Conservation (phyloP, 2,888 invertebrate species). For the Lasioglossum morio region DNA sequence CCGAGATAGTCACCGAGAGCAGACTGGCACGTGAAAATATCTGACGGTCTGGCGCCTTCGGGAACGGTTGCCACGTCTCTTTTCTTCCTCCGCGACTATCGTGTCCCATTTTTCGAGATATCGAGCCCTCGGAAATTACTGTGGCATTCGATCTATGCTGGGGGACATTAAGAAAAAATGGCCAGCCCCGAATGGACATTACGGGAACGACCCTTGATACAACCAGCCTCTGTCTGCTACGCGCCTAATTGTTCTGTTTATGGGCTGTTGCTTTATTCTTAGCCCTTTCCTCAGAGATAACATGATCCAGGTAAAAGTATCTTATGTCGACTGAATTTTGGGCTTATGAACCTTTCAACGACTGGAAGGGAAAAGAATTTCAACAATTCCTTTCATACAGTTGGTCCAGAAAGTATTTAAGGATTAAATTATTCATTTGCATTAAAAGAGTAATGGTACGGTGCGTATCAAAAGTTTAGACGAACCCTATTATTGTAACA, state of each 20-base stretch:
- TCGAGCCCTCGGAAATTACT: slow-evolving; percentile 34
- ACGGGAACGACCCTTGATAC: slow-evolving; percentile 10
- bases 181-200: slow-evolving; percentile 67
- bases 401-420: too few relatives aligned
- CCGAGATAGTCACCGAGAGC: slow-evolving; percentile 35
- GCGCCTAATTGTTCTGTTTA: slow-evolving; percentile 53
- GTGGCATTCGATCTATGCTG: slow-evolving; percentile 74
- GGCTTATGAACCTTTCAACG: neutral
- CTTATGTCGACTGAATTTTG: neutral
- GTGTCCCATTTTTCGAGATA: slow-evolving; percentile 57
- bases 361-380: too few relatives aligned
- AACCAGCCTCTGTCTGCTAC: slow-evolving; percentile 8
- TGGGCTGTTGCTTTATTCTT: slow-evolving; percentile 18
- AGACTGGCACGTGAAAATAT: slow-evolving; percentile 49
- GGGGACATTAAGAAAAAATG: slow-evolving; percentile 72
- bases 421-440: too few relatives aligned
- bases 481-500: too few relatives aligned
- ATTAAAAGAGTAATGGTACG: too few relatives aligned
- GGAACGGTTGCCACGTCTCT: slow-evolving; percentile 60
- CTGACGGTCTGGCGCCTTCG: slow-evolving; percentile 64
- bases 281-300: neutral
- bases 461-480: too few relatives aligned
- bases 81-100: slow-evolving; percentile 48
- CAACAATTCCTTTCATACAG: too few relatives aligned
- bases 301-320: slow-evolving; percentile 26